Percentiles rank a stretch among this genome's conserved stretches.
These are phyloP conservation scores for Phrynosoma platyrhinos DNA, from an alignment of 2,113 vertebrate species.

Conservation along the genomic window DNA sequence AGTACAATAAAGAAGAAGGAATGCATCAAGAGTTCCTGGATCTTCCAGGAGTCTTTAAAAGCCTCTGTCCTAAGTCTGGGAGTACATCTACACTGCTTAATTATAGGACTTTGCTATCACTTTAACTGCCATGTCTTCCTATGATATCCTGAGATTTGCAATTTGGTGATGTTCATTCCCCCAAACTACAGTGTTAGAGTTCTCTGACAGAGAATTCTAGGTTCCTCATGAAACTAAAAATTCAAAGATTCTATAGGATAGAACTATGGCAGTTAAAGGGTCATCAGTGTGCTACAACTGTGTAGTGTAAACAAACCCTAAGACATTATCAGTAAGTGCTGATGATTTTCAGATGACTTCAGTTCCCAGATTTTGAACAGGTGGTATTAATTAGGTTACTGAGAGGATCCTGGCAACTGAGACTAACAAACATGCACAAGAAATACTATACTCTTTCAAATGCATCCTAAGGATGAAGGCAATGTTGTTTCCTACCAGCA, in stretches of 20 bases:
- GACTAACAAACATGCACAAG: not conserved
- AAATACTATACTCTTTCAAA: not conserved
- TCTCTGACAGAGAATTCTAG: too few relatives aligned
- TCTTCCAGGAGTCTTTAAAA: not conserved
- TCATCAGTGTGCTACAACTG: too few relatives aligned
- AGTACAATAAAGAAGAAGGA: not conserved
- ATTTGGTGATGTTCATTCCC: too few relatives aligned
- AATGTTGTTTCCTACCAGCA: conserved; percentile 82
- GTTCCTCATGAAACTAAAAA: too few relatives aligned
- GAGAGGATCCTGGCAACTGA: not conserved
- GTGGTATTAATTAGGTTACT: not conserved
- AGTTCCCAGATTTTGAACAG: not conserved
- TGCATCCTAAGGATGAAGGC: not conserved
- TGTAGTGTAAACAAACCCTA: not conserved
- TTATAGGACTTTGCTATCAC: too few relatives aligned
- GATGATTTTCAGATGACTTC: not conserved
- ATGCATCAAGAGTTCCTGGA: not conserved
- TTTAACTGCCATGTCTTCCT: too few relatives aligned
- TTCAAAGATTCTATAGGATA: too few relatives aligned
- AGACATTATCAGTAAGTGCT: not conserved
- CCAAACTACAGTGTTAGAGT: too few relatives aligned
- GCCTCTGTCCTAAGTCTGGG: not conserved
- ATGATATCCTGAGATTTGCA: too few relatives aligned
- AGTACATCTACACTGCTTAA: too few relatives aligned
- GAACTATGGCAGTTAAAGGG: too few relatives aligned